These are phyloP conservation scores for Ia io DNA, from an alignment of 2,113 vertebrate species.

Conservation along the genomic window DNA sequence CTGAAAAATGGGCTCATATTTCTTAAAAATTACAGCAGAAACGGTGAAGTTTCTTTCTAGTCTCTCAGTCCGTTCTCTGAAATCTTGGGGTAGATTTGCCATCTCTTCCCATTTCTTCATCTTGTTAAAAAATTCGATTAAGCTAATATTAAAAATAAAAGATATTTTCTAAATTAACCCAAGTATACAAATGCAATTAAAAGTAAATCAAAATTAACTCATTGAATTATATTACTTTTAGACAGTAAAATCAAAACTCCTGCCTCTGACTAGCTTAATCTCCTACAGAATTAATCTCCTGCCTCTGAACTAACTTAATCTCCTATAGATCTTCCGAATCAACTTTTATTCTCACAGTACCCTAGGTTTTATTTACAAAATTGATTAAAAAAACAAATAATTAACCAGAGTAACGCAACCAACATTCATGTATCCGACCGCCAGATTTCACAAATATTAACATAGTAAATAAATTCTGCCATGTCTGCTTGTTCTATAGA, in stretches of 20 bases:
- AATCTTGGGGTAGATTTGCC: slow-evolving; percentile 90
- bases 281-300: not conserved
- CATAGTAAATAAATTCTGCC: not conserved
- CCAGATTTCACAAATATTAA: slow-evolving; percentile 2
- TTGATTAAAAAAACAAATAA: not conserved
- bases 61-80: slow-evolving; percentile 90
- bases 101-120: slow-evolving; percentile 99
- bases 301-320: not conserved
- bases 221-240: not conserved
- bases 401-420: not conserved
- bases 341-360: not conserved
- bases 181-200: not conserved
- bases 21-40: slow-evolving; percentile 96
- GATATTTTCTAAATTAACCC: slow-evolving; percentile 15
- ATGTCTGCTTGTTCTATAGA: not conserved
- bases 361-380: not conserved
- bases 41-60: slow-evolving; percentile 96
- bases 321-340: not conserved
- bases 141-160: slow-evolving; percentile 80
- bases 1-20: slow-evolving; percentile 95
- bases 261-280: not conserved
- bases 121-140: slow-evolving; percentile 97
- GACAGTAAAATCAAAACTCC: not conserved
- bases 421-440: not conserved
- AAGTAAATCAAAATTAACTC: slow-evolving; percentile 7